A percentile compares a stretch with the other conserved stretches of the same genome.
These are phyloP conservation scores for Aradophagus sp. DNA, from an alignment of 1,140 invertebrate species.

Conservation along the genomic window DNA sequence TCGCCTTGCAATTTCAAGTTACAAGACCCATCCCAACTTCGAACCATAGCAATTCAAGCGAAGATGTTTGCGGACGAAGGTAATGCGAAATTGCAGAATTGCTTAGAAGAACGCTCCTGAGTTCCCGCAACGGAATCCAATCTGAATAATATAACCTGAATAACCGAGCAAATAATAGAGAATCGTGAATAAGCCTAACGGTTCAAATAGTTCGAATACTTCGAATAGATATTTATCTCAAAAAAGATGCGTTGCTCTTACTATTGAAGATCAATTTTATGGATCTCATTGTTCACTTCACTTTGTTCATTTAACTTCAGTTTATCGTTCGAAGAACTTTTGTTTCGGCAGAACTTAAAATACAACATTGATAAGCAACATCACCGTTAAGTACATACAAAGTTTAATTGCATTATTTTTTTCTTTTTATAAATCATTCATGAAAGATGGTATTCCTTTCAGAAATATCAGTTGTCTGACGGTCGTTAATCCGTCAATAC, in stretches of 20 bases:
- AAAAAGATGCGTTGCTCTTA: not conserved
- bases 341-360: no score
- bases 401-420: no score
- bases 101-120: conserved; percentile 6
- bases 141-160: conserved; percentile 17
- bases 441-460: no score
- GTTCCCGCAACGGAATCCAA: conserved; percentile 27
- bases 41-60: conserved; percentile 9
- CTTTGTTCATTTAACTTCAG: no score
- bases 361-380: no score
- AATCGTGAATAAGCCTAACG: conserved; percentile 34
- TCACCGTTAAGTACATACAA: no score
- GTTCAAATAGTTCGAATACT: conserved; percentile 24
- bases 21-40: conserved; percentile 17
- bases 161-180: conserved; percentile 30
- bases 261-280: not conserved
- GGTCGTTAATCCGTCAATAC: no score
- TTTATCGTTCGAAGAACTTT: not conserved
- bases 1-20: conserved; percentile 5
- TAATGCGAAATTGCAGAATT: conserved; percentile 30
- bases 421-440: no score
- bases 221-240: conserved; percentile 23
- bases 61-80: conserved; percentile 4
- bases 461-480: no score
- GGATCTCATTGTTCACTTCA: no score